phyloP scores from a whole-genome alignment of 2,113 vertebrate species.

The Calcarius ornatus region DNA sequence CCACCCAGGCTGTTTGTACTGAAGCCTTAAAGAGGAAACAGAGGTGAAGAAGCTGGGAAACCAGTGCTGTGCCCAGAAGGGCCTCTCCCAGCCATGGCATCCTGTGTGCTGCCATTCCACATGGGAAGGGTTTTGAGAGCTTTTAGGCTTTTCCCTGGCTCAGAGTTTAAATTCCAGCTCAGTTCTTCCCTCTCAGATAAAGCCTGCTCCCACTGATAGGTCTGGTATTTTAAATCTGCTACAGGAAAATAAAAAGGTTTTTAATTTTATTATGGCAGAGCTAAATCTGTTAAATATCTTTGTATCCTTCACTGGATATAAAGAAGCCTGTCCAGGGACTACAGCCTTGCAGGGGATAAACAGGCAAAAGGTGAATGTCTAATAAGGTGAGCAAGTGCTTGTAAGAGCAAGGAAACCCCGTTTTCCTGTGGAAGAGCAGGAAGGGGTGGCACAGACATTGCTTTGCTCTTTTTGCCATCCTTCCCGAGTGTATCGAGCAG shows the following conservation, averaged over 20 bases:
- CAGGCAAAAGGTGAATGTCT: background rate
- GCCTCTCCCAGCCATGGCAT: background rate
- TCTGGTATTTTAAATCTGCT: background rate
- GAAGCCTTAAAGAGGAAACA: background rate
- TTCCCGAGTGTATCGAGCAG: fast-evolving
- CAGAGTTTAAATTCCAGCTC: background rate
- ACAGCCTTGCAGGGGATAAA: background rate
- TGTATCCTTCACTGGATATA: background rate
- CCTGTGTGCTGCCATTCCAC: fast-evolving
- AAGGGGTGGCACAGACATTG: background rate
- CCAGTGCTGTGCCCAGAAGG: background rate
- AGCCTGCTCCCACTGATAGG: background rate
- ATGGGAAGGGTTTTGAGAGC: background rate
- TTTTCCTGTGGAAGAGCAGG: background rate
- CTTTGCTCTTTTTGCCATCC: background rate
- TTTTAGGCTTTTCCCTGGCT: background rate
- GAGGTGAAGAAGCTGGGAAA: background rate
- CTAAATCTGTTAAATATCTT: background rate
- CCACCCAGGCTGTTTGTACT: background rate
- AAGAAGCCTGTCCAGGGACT: background rate
- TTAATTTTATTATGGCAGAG: too few species aligned
- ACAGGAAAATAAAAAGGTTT: background rate
- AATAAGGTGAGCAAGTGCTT: background rate
- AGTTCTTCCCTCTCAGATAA: background rate
- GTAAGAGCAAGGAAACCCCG: background rate